Conservation (phyloP, 2,797 vertebrate genomes). For the Menidia menidia region DNA sequence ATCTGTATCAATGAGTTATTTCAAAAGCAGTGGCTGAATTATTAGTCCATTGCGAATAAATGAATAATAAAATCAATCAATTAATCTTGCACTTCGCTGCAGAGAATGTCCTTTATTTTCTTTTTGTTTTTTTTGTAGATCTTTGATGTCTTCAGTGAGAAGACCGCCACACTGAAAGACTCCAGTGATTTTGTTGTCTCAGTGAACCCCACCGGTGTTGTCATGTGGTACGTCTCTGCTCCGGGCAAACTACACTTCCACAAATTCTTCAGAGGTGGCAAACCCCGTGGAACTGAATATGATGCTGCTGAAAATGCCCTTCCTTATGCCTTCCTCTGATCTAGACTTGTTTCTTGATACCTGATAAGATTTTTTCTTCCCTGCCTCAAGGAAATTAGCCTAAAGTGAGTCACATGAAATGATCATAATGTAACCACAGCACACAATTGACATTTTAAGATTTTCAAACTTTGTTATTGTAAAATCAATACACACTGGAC, state of each 20-base stretch:
- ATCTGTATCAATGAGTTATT: too few species aligned
- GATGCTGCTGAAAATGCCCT: slow-evolving; percentile 34
- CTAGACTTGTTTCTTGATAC: too few species aligned
- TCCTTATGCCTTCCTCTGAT: slow-evolving; percentile 61
- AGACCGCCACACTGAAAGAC: slow-evolving; percentile 73
- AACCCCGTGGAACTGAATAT: background rate
- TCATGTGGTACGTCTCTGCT: slow-evolving; percentile 91
- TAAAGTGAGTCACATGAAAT: background rate
- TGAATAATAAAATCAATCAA: too few species aligned
- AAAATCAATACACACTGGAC: background rate
- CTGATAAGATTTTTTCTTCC: too few species aligned
- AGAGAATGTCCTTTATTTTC: background rate
- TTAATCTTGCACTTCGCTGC: too few species aligned
- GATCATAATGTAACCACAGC: background rate
- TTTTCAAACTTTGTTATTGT: too few species aligned
- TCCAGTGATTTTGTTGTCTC: slow-evolving; percentile 85
- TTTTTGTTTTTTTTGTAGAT: slow-evolving; percentile 70
- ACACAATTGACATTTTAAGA: background rate
- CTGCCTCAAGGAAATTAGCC: too few species aligned
- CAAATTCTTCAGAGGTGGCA: slow-evolving; percentile 16
- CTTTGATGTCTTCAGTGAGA: slow-evolving; percentile 83
- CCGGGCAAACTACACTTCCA: slow-evolving; percentile 7
- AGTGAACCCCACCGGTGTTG: slow-evolving; percentile 92
- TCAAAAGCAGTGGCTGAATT: too few species aligned
- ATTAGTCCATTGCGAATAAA: too few species aligned